These are phyloP conservation scores for Ceyx melanurus DNA, from an alignment of 2,113 vertebrate species.

Conservation along the genomic window DNA sequence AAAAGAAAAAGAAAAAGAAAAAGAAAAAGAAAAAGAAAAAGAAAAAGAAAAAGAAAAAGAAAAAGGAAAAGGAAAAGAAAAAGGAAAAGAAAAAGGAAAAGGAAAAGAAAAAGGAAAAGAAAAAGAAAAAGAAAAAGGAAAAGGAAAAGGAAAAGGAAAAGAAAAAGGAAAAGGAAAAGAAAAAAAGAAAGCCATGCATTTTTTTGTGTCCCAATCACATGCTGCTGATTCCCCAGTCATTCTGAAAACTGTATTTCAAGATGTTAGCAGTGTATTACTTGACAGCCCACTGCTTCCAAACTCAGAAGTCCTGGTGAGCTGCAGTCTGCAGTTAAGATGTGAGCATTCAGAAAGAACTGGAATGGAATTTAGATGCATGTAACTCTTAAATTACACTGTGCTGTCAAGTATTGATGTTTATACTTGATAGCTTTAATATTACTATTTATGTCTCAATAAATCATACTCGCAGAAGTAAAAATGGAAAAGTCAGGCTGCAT, in stretches of 20 bases:
- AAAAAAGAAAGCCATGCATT: background rate
- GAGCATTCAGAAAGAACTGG: slow-evolving; percentile 58
- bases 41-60: too few species aligned
- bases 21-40: too few species aligned
- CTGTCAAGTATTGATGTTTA: slow-evolving; percentile 70
- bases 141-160: too few species aligned
- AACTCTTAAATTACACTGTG: slow-evolving; percentile 65
- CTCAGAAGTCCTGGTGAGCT: slow-evolving; percentile 55
- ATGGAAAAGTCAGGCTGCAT: slow-evolving; percentile 53
- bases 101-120: too few species aligned
- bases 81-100: too few species aligned
- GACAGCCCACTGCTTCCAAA: slow-evolving; percentile 55
- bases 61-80: too few species aligned
- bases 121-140: too few species aligned
- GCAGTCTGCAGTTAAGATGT: slow-evolving; percentile 50
- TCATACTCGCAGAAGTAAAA: slow-evolving; percentile 68
- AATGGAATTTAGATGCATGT: slow-evolving; percentile 57
- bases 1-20: too few species aligned
- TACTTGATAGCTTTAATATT: slow-evolving; percentile 73
- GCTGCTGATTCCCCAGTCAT: background rate
- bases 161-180: background rate
- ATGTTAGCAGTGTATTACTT: slow-evolving; percentile 41
- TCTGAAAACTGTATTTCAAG: slow-evolving; percentile 52
- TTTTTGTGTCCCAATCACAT: slow-evolving; percentile 17
- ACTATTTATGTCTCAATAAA: slow-evolving; percentile 73